Evolutionary conservation across 2,113 vertebrate genomes (phyloP), one percentile per base, ranked within the genome.

Genomic region (Saccopteryx bilineata): DNA sequence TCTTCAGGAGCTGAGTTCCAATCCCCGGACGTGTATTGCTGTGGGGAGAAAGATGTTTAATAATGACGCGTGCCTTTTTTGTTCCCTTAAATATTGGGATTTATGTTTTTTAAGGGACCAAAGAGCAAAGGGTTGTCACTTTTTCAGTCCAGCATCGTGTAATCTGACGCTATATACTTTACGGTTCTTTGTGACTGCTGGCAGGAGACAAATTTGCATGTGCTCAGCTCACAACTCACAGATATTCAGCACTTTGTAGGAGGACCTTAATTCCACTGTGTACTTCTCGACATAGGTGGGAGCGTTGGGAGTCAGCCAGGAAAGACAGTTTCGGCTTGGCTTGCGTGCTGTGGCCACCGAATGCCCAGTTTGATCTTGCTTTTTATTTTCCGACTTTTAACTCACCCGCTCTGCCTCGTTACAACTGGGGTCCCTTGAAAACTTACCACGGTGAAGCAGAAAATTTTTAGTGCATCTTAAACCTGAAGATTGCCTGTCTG

Each of bases 401-500:
- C 4, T 33, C 28, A 28, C 65, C 50, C 31, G 11, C 76, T 79
- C 28, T 46, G 48, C 52, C 90, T 97, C 82, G 65, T 95, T 87
- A 31, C 1, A 5, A 71, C 39, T 3, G 60, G 65, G n/a, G 69
- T 82, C 80, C 63, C 69, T 96, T 94, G 84, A 50, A 87, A 97
- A 93, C 46, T 15, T 28, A 33, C 24, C 74, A 61, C 46, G 46
- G 39, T 65, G 68, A 93, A 88, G 68, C 65, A 90, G 76, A 90
- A 92, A 18, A 65, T 83, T 80, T 96, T 96, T 96, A 96, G 89
- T 93, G 75, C 50, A 46, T 96, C 96, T 93, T 96, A 83, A 95
- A 71, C 52, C 81, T 23, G 60, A 78, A 87, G 91, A 93, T 96
- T 91, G 56, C 75, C 81, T 93, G 13, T 26, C 69, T 71, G 72